Evolutionary conservation across 1,140 invertebrate genomes (phyloP), one percentile per base, ranked within the genome.

Genomic region (Spodoptera frugiperda): DNA sequence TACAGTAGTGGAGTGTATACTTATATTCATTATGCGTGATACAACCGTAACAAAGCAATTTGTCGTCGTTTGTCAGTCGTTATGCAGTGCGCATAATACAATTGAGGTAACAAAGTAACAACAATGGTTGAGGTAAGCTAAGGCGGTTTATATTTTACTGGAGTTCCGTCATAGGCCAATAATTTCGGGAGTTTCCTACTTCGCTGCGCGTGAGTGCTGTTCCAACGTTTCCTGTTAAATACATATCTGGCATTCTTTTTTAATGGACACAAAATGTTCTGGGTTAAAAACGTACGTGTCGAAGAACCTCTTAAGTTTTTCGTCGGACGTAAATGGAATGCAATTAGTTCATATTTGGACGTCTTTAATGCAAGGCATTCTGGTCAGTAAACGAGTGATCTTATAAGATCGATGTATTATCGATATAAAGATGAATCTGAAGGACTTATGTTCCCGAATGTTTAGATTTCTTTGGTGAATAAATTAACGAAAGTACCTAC

Each of bases 151-250:
- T 39, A 39, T 46, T 63, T 46, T 19, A 46, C 11, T 21, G 49
- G 21, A 17, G 73, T 84, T 84, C 78, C 81, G 76, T 67, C 67
- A 68, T 48, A 78, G 68, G 46, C 63, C 70, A 30, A 63, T 72
- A 55, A 74, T 84, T 84, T 80, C 25, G 72, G 76, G 19, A 71
- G 73, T 44, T 78, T 79, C 72, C 78, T 79, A 15, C 63, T 73
- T 21, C 53, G 77, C 75, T 71, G 63, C 79, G 78, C 80, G 76
- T 75, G 77, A 79, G 74, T 79, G 79, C 15, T 4, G 15, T 48
- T 59, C 12, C 48, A 57, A 70, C 46, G 68, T 70, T 83, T 80
- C 76, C 82, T 76, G 63, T 53, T 48, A 51, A 8, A 4, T 39
- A 46, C 5, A 44, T 65, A 73, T 61, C 57, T 15, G 30, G 49